Evolutionary conservation across 2,888 invertebrate genomes (phyloP), one percentile per base, ranked within the genome.

Genomic region (Ophonus ardosiacus): DNA sequence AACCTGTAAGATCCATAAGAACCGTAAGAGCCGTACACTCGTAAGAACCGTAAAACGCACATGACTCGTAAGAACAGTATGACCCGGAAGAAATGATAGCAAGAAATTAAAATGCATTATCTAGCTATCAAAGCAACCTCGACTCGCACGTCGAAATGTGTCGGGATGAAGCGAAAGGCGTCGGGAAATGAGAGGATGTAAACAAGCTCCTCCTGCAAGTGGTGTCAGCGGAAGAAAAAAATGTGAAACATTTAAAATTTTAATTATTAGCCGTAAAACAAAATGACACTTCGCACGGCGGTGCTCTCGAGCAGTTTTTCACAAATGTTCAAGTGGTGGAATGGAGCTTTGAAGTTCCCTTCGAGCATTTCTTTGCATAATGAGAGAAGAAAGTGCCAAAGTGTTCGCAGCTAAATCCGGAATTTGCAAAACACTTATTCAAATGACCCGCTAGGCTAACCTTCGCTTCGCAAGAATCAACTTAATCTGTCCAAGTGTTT

Each of bases 371-470:
- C 83, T 83, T 83, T 83, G 83, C 71, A 83, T 83, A 83, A 83
- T 76, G 74, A 83, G 83, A 76, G 76, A 76, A 76, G 76, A 83
- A 74, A 83, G 83, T 83, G 74, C 76, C 61, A 83, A 83, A 83
- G 76, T 74, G 74, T 76, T 74, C 74, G 71, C 76, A 61, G 76
- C 76, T 83, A 74, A 83, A 83, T 81, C 81, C 65, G 56, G 68
- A 89, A 89, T 89, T 89, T 89, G 89, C 89, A 87, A 88, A 89
- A 89, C 89, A 89, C 89, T 90, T 89, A 90, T 89, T 89, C 88
- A 89, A 89, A 89, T 89, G 88, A 88, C 87, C 87, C 85, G 85
- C 43, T 51, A 51, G 43, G 86, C 86, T 86, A 86, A 86, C 87
- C 81, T 68, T 81, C 81, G 65, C 43, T 51, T 51, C 43, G 40